Base-by-base conservation (phyloP, 2,113 vertebrate species). In the Hassar affinis region DNA sequence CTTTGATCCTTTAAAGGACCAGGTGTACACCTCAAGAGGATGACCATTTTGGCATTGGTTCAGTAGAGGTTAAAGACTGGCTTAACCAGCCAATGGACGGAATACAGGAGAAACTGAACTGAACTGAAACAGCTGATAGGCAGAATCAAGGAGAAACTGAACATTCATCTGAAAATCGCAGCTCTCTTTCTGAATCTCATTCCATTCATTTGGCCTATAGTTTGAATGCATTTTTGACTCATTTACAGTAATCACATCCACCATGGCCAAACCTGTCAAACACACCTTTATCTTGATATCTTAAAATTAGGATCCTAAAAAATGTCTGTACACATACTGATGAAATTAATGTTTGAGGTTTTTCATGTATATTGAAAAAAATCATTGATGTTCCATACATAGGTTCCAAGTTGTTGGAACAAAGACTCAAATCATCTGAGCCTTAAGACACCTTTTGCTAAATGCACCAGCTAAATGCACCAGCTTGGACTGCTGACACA, bases 1-100 rank as follows among this genome's bases (percentile, higher is more conserved):
- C 83, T 86, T 82, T 88, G 81, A 89, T 54, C 49, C 27, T 25
- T 33, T 35, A 25, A 57, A 51, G 18, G 51, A 78, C n/a, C 61
- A 18, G 18, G 27, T 49, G 7, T 11, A 17, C n/a, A 45, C 11
- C 18, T 56, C 18, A 78, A 57, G 51, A 33, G 18, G 4, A 47
- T 79, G 59, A 30, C 59, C 78, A 64, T 79, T n/a, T 35, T 4
- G 1, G 3, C 14, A 52, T 6, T 66, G 62, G 30, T 20, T 66
- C 30, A 9, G n/a, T 20, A 66, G 30, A 30, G 30, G 27, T 4
- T 33, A 62, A 62, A 1, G 6, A 35, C 62, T 66, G 62, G 30
- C 17, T 66, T 66, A 33, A 18, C 33, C 30, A 66, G 62, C 62
- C 27, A 30, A 62, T 62, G 4, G 0, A 14, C 57, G 47, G 77